phyloP scores from a whole-genome alignment of 2,888 invertebrate species.

The Hipparchia semele region DNA sequence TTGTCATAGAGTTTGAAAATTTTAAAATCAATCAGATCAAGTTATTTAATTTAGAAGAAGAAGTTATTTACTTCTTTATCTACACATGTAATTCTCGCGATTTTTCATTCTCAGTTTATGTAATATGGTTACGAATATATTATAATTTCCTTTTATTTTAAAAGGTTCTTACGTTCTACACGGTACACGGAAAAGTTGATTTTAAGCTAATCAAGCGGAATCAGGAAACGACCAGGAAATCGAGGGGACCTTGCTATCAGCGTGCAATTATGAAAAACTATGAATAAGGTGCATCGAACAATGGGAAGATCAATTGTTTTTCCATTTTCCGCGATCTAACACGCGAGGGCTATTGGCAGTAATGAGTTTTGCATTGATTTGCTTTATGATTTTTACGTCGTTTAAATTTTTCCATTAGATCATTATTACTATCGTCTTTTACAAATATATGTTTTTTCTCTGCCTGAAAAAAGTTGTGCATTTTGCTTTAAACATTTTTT shows the following conservation, averaged over 20 bases:
- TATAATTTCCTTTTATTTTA: no score
- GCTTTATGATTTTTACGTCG: conserved; percentile 19
- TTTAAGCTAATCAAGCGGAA: conserved; percentile 20
- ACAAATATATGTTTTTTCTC: no score
- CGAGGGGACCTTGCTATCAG: conserved; percentile 40
- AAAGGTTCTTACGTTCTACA: no score
- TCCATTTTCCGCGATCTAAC: conserved; percentile 39
- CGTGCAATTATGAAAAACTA: conserved; percentile 34
- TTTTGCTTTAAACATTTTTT: no score
- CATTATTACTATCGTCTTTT: neutral
- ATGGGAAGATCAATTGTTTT: conserved; percentile 39
- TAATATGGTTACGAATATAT: neutral
- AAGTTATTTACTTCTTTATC: no score
- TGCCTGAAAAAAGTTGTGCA: no score
- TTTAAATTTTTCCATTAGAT: conserved; percentile 16
- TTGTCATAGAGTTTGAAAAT: no score
- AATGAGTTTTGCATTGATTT: conserved; percentile 24
- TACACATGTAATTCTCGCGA: no score
- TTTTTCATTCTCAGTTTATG: neutral
- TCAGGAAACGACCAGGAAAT: conserved; percentile 45
- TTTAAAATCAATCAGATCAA: no score
- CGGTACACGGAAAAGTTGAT: neutral
- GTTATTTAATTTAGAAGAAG: no score
- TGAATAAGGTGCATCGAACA: conserved; percentile 42
- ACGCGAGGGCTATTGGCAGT: conserved; percentile 40